phyloP scores from a whole-genome alignment of 2,888 invertebrate genomes.

The Pilophorus perplexus region DNA sequence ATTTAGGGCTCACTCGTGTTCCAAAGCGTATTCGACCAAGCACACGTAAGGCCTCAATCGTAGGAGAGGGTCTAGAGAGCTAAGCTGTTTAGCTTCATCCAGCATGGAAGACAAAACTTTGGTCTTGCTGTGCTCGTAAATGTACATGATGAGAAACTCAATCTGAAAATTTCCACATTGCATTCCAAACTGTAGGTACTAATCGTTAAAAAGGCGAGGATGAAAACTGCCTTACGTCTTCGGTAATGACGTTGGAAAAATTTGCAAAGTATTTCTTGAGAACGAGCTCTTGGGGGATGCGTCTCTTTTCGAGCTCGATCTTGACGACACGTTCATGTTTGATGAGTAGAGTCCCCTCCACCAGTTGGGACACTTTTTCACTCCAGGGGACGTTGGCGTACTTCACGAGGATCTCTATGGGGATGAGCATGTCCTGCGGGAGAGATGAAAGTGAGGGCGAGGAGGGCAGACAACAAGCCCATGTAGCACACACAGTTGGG shows the following conservation, averaged over 20 bases:
- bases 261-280: conserved; percentile 55
- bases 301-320: conserved; percentile 52
- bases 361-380: conserved; percentile 50
- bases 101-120: conserved; percentile 43
- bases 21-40: not conserved
- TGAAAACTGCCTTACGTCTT: too few species aligned
- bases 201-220: too few species aligned
- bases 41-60: conserved; percentile 1
- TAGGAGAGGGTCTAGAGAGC: not conserved
- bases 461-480: too few species aligned
- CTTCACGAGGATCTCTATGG: not conserved
- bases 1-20: conserved; percentile 6
- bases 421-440: conserved; percentile 6
- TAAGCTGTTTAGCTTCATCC: conserved; percentile 48
- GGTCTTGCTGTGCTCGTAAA: conserved; percentile 1
- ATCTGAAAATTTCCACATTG: too few species aligned
- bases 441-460: too few species aligned
- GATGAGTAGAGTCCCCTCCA: conserved; percentile 50
- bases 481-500: too few species aligned
- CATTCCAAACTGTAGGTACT: too few species aligned
- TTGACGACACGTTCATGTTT: conserved; percentile 52
- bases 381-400: conserved; percentile 53
- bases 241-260: too few species aligned
- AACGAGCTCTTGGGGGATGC: conserved; percentile 54
- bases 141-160: not conserved